These are phyloP conservation scores for Drosophila koepferae DNA, from an alignment of 2,888 invertebrate genomes.

Conservation along the genomic window DNA sequence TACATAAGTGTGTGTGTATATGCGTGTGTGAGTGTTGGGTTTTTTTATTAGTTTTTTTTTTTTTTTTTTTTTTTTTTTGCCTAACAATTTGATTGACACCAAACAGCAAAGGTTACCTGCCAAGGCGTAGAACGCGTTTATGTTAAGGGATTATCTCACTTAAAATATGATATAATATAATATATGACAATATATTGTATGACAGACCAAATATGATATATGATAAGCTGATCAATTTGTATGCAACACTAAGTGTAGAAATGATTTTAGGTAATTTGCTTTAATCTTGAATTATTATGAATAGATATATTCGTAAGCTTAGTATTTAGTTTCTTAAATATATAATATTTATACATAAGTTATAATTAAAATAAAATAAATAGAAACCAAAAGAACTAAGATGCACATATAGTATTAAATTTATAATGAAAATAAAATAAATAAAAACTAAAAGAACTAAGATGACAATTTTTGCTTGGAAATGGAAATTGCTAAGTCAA, in stretches of 20 bases:
- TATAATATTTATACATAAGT: background rate
- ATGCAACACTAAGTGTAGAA: background rate
- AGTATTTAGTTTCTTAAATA: background rate
- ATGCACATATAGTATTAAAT: too few relatives aligned
- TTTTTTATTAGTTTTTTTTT: background rate
- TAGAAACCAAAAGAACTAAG: too few relatives aligned
- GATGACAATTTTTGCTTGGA: too few relatives aligned
- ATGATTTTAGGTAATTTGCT: background rate
- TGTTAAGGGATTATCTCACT: conserved; percentile 7
- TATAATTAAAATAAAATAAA: background rate
- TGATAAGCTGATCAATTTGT: background rate
- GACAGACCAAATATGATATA: background rate
- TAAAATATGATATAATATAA: background rate
- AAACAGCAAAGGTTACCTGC: conserved; percentile 19
- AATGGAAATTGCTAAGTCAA: too few relatives aligned
- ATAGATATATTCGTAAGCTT: background rate
- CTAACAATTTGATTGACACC: background rate
- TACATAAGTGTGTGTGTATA: background rate
- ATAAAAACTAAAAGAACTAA: background rate
- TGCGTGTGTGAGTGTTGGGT: background rate
- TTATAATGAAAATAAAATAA: background rate
- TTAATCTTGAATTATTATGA: background rate
- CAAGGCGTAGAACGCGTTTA: conserved; percentile 62
- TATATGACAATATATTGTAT: background rate
- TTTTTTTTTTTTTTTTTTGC: conserved; percentile 2